Percentiles rank a stretch among this genome's conserved stretches.
Evolutionary conservation across 2,888 invertebrate species (phyloP).

Genomic region (Oligia fasciuncula): DNA sequence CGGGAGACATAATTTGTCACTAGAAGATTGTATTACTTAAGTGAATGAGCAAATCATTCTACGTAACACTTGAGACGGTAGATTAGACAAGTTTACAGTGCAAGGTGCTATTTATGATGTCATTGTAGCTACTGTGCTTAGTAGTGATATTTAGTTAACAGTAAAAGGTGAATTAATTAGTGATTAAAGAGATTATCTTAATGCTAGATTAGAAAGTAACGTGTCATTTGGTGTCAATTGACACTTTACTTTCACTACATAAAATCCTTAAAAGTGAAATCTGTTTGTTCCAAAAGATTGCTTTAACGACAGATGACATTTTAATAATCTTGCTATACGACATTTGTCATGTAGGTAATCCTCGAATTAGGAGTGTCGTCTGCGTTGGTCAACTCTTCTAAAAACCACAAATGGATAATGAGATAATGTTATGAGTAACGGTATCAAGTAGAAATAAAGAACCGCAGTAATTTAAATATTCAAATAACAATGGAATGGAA

Average conservation of each 20-base stretch:
- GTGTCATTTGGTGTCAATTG: constrained; percentile 22
- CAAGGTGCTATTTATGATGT: constrained; percentile 50
- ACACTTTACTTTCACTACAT: too few relatives aligned
- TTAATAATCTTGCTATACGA: constrained; percentile 16
- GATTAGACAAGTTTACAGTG: constrained; percentile 36
- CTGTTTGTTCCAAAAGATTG: constrained; percentile 8
- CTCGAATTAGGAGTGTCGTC: constrained; percentile 21
- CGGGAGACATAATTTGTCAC: constrained; percentile 65
- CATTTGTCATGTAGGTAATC: constrained; percentile 38
- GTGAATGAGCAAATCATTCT: constrained; percentile 61
- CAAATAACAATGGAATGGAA: constrained; percentile 2
- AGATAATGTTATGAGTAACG: not conserved
- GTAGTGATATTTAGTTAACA: constrained; percentile 29
- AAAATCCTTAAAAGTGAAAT: constrained; percentile 33
- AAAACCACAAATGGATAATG: not conserved
- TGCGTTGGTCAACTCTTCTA: not conserved
- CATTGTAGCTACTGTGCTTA: constrained; percentile 26
- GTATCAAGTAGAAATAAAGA: not conserved
- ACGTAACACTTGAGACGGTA: constrained; percentile 41
- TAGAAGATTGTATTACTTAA: constrained; percentile 56
- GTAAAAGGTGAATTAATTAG: constrained; percentile 20
- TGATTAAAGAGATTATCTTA: constrained; percentile 31
- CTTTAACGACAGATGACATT: constrained; percentile 3
- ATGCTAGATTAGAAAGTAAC: constrained; percentile 45
- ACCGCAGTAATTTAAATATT: not conserved